phyloP scores from a whole-genome alignment of 2,113 vertebrate genomes.

The Pelecanus crispus region DNA sequence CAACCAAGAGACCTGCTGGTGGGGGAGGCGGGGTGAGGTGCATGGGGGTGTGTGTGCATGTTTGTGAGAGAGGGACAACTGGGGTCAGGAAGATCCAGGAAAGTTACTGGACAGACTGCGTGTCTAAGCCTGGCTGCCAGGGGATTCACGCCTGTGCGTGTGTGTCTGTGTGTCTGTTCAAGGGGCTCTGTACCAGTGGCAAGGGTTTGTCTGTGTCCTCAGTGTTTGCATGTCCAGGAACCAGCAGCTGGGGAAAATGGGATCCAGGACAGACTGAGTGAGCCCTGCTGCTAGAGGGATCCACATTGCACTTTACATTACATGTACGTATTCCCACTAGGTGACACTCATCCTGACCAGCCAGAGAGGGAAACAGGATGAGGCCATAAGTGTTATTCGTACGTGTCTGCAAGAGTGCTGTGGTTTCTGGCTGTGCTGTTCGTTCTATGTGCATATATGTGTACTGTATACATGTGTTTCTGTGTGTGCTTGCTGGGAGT shows the following conservation, averaged over 20 bases:
- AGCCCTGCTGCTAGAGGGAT: background rate
- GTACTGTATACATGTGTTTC: fast-evolving
- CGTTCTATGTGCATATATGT: background rate
- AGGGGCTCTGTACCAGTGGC: fast-evolving
- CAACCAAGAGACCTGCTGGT: background rate
- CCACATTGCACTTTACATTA: background rate
- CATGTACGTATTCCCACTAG: background rate
- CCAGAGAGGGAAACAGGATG: background rate
- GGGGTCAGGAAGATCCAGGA: background rate
- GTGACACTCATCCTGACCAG: background rate
- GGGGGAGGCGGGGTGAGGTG: too few species aligned
- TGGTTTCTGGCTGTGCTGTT: background rate
- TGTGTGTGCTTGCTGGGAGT: background rate
- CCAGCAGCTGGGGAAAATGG: background rate
- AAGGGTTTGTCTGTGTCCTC: background rate
- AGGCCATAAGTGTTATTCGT: background rate
- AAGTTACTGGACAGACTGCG: background rate
- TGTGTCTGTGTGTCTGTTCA: background rate
- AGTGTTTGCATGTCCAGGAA: background rate
- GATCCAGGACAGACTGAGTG: background rate
- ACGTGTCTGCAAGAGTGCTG: background rate
- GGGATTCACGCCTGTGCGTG: fast-evolving
- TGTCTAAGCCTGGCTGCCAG: background rate
- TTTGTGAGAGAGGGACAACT: background rate
- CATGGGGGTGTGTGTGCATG: too few species aligned